Evolutionary conservation across 1,140 invertebrate species (phyloP), one percentile per base, ranked within the genome.

Genomic region (Arctopsyche grandis): DNA sequence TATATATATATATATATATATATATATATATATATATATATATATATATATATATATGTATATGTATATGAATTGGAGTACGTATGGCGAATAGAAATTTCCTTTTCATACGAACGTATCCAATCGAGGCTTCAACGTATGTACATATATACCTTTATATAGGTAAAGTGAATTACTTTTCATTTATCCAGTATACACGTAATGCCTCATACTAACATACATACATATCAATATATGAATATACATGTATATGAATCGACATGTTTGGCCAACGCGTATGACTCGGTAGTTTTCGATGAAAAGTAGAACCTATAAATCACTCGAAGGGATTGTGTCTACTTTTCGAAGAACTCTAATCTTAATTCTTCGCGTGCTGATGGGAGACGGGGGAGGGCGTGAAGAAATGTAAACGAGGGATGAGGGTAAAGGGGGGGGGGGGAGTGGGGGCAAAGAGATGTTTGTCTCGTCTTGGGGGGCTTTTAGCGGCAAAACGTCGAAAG

Each of bases 141-240:
- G n/a, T n/a, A n/a, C n/a, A n/a, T n/a, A n/a, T n/a, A n/a, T n/a
- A n/a, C n/a, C n/a, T n/a, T n/a, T n/a, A n/a, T n/a, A n/a, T n/a
- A n/a, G n/a, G n/a, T n/a, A 38, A 60, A 60, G 56, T 60, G 56
- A 60, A 60, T 60, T 60, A 60, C 56, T 60, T 60, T 60, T 60
- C 56, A 60, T 60, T 60, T 16, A 60, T 21, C 56, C 14, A 3
- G 56, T 60, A 60, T 19, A 60, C 16, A 60, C 56, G 16, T 19
- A 60, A n/a, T 16, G 16, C n/a, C 21, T 3, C 56, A 21, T 7
- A 38, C 29, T 4, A 1, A 38, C 29, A 38, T 7, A 38, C 29
- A 38, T 7, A 38, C 29, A 38, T 38, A 7, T 38, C 1, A 1
- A 38, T 7, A 38, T 38, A 38, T 38, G 29, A 4, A 38, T 38